A percentile compares a stretch with the other conserved stretches of the same genome.
These are phyloP conservation scores for Drosophila ustulata DNA, from an alignment of 2,888 invertebrate species.

Conservation along the genomic window DNA sequence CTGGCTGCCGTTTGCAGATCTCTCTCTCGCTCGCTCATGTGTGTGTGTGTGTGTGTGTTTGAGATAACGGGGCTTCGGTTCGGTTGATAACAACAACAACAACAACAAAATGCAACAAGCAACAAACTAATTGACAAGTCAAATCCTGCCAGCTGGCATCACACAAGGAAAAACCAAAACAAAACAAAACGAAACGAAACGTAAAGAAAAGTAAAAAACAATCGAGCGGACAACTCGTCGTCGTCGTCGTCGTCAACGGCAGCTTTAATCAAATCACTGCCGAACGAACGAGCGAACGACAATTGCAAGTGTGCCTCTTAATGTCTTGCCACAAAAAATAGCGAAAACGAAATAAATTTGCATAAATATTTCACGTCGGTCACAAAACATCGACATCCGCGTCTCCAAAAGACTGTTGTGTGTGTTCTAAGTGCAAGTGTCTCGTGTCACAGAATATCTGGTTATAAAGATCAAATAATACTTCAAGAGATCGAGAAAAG, in stretches of 20 bases:
- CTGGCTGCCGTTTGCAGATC: constrained; percentile 63
- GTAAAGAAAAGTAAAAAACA: constrained; percentile 41
- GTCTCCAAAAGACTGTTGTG: constrained; percentile 18
- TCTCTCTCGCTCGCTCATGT: constrained; percentile 12
- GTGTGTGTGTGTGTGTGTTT: constrained; percentile 10
- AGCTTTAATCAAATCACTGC: constrained; percentile 74
- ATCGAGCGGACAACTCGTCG: constrained; percentile 62
- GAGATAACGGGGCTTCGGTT: constrained; percentile 68
- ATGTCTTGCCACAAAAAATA: constrained; percentile 63
- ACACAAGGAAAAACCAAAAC: constrained; percentile 28
- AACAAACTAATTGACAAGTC: constrained; percentile 80
- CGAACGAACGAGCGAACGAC: constrained; percentile 69
- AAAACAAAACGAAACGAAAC: constrained; percentile 17
- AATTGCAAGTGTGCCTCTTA: constrained; percentile 80
- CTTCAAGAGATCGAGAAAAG: constrained; percentile 16
- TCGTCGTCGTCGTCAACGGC: constrained; percentile 31
- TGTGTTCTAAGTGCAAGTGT: constrained; percentile 21
- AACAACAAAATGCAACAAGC: constrained; percentile 54
- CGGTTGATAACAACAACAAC: constrained; percentile 61
- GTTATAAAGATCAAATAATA: constrained; percentile 44
- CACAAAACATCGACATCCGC: constrained; percentile 61
- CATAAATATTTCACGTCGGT: constrained; percentile 76
- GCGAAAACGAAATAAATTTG: constrained; percentile 73
- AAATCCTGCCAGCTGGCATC: constrained; percentile 72
- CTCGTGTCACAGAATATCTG: constrained; percentile 24